Evolutionary conservation across 92 coral and sea anemone species (phyloP), one percentile per base, ranked within the genome.

Genomic region (Metridium senile): DNA sequence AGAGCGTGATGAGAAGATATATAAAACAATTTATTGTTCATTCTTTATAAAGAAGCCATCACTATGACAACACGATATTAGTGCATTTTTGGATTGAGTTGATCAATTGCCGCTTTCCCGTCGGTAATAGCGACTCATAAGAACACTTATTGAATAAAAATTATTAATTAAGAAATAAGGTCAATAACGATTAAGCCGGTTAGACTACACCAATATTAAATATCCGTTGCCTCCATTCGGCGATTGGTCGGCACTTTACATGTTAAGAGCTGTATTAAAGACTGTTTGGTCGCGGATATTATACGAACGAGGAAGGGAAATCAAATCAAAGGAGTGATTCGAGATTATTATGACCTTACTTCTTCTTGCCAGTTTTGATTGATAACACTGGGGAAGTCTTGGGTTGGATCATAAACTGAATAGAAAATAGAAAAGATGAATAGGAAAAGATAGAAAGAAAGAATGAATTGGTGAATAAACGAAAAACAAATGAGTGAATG

Each of bases 101-200:
- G 49, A 6, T 13, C 33, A 7, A 32, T 46, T 63, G 63, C 80
- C 80, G 80, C 71, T 75, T 62, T 58, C 62, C 66, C 25, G 39
- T 75, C 71, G 70, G 71, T 52, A 75, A 63, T 62, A 62, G 30
- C 65, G 23, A 33, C 74, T 53, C 70, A 66, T 66, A 49, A 66
- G 49, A 66, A 66, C 33, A 34, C 74, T 67, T 77, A 77, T 77
- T 77, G 82, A 77, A 77, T 64, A 77, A 76, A 71, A 77, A 77
- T 77, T 67, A 77, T 77, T 77, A 51, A 66, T 77, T 67, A 54
- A 31, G 67, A 67, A 33, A 64, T n/a, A 27, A 53, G 62, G 82
- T 67, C 68, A 77, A 77, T 59, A 77, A 19, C 71, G 57, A 66
- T 77, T 77, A 77, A 62, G 57, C 58, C 74, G 62, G 74, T 77